These are phyloP conservation scores for Dioctria rufipes DNA, from an alignment of 2,888 invertebrate species.

Conservation along the genomic window DNA sequence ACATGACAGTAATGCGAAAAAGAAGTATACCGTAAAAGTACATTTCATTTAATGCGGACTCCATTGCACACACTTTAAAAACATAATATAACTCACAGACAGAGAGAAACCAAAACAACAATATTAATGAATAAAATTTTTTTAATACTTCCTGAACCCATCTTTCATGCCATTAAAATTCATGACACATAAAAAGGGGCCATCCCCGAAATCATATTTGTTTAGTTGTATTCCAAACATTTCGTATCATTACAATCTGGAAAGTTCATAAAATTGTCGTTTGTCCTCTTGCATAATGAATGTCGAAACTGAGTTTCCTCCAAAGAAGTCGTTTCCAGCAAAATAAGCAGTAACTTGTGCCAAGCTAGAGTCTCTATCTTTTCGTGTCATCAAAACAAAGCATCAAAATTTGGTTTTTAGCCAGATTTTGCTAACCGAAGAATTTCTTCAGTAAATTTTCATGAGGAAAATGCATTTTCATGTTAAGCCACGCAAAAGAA, in stretches of 20 bases:
- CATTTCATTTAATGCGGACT: no score
- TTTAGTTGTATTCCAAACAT: conserved; percentile 34
- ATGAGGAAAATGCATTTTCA: conserved; percentile 50
- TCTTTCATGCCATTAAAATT: conserved; percentile 17
- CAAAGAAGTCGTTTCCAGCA: conserved; percentile 53
- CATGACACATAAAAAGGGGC: not conserved
- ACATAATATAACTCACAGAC: not conserved
- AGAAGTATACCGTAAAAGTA: no score
- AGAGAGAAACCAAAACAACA: not conserved
- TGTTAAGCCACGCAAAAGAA: conserved; percentile 52
- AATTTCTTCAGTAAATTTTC: conserved; percentile 39
- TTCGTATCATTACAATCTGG: conserved; percentile 34
- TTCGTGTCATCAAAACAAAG: conserved; percentile 58
- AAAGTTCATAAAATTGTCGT: conserved; percentile 54
- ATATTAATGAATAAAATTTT: not conserved
- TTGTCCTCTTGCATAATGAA: conserved; percentile 52
- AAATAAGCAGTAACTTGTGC: conserved; percentile 55
- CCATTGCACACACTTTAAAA: not conserved
- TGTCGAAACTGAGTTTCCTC: conserved; percentile 25
- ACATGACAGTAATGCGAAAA: no score
- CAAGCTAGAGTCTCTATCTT: conserved; percentile 56
- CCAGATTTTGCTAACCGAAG: conserved; percentile 33
- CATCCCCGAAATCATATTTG: conserved; percentile 37
- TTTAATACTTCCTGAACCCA: conserved; percentile 15
- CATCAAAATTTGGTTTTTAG: conserved; percentile 55